Evolutionary conservation across 2,888 invertebrate species (phyloP).

Genomic region (Geophilus truncorum): DNA sequence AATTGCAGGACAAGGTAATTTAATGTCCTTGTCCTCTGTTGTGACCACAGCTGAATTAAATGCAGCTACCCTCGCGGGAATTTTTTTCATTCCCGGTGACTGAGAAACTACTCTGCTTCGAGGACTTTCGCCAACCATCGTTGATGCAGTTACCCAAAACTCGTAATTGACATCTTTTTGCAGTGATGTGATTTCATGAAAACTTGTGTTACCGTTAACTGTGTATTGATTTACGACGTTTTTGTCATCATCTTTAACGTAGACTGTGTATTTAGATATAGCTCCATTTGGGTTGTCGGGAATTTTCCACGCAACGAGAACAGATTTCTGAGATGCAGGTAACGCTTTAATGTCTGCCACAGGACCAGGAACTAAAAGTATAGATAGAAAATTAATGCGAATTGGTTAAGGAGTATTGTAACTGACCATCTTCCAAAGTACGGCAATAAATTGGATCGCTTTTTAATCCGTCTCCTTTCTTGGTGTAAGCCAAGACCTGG

Average conservation of each 20-base stretch:
- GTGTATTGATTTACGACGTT: background rate
- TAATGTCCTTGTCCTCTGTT: slow-evolving; percentile 45
- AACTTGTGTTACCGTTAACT: background rate
- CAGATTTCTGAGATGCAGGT: background rate
- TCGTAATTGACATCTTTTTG: background rate
- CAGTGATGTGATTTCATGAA: background rate
- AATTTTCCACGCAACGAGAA: background rate
- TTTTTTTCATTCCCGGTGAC: slow-evolving; percentile 35
- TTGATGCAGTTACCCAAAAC: background rate
- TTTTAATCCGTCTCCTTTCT: slow-evolving; percentile 48
- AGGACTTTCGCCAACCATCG: background rate
- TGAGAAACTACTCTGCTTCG: background rate
- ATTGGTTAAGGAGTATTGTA: background rate
- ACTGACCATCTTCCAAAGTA: slow-evolving; percentile 40
- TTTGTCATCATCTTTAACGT: background rate
- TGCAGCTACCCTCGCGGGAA: slow-evolving; percentile 47
- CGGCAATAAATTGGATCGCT: slow-evolving; percentile 45
- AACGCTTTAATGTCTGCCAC: background rate
- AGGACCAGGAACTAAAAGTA: slow-evolving; percentile 27
- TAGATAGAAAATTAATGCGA: no score
- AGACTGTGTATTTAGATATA: background rate
- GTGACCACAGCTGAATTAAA: slow-evolving; percentile 43
- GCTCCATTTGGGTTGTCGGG: slow-evolving; percentile 18
- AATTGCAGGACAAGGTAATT: slow-evolving; percentile 46
- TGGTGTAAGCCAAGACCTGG: slow-evolving; percentile 48